A percentile compares a stretch with the other conserved stretches of the same genome.
Evolutionary conservation across 2,888 invertebrate species (phyloP).

Genomic region (Lepidocyrtoides sp.): DNA sequence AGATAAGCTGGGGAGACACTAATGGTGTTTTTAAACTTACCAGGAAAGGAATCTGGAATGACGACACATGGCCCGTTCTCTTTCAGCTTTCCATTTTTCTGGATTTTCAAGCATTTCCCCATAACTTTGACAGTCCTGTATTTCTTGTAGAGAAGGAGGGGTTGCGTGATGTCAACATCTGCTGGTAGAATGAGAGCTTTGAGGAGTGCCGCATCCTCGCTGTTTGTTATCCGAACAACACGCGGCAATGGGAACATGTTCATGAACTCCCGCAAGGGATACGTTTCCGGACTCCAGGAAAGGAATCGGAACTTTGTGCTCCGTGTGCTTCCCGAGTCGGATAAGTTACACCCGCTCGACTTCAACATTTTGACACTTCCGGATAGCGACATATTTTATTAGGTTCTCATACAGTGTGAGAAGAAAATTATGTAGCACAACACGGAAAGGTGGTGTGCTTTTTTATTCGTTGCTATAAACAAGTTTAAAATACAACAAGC

Average conservation of each 20-base stretch:
- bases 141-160: slow-evolving; percentile 89
- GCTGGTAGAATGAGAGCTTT: slow-evolving; percentile 85
- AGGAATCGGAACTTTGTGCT: slow-evolving; percentile 83
- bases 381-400: slow-evolving; percentile 76
- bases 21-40: slow-evolving; percentile 86
- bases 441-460: not conserved
- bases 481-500: slow-evolving; percentile 7
- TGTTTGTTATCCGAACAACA: slow-evolving; percentile 84
- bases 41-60: slow-evolving; percentile 90
- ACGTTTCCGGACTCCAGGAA: slow-evolving; percentile 84
- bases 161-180: slow-evolving; percentile 87
- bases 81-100: slow-evolving; percentile 85
- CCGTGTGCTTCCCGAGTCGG: slow-evolving; percentile 83
- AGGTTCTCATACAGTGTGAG: slow-evolving; percentile 1
- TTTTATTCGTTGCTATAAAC: not conserved
- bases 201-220: slow-evolving; percentile 83
- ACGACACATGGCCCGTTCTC: slow-evolving; percentile 88
- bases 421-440: slow-evolving; percentile 16
- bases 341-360: slow-evolving; percentile 75
- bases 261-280: slow-evolving; percentile 82
- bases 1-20: slow-evolving; percentile 5
- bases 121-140: slow-evolving; percentile 90
- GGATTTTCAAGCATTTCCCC: slow-evolving; percentile 88
- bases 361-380: slow-evolving; percentile 82
- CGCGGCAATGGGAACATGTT: slow-evolving; percentile 82